Conservation (phyloP, 2,888 invertebrate species). For the Steinernema hermaphroditum region DNA sequence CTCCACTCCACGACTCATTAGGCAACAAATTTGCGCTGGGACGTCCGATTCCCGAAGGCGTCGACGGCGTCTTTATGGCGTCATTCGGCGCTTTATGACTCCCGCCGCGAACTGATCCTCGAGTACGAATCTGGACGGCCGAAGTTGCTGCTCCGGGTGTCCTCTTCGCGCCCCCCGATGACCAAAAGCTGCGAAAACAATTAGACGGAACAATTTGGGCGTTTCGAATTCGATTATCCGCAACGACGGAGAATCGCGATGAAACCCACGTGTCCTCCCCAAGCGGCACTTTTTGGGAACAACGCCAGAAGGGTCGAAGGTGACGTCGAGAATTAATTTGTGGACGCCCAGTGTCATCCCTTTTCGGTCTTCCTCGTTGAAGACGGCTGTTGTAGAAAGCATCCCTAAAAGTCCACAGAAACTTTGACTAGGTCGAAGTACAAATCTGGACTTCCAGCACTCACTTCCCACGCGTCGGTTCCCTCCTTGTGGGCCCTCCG, state of each 20-base stretch:
- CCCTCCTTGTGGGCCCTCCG: too few relatives aligned
- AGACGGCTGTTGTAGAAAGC: too few relatives aligned
- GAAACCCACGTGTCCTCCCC: too few relatives aligned
- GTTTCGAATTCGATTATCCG: slow-evolving; percentile 10
- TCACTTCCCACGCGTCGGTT: neutral
- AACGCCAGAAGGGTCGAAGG: too few relatives aligned
- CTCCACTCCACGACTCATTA: too few relatives aligned
- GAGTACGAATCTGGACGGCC: neutral
- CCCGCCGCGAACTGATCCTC: neutral
- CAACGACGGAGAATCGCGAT: neutral
- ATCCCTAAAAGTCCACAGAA: too few relatives aligned
- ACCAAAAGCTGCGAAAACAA: neutral
- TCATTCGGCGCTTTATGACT: slow-evolving; percentile 5
- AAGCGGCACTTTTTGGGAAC: too few relatives aligned
- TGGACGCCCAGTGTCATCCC: too few relatives aligned
- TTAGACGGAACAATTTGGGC: neutral
- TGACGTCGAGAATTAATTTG: too few relatives aligned
- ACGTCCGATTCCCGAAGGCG: neutral
- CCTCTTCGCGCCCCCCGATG: neutral
- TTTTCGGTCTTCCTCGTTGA: too few relatives aligned
- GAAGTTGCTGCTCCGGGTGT: neutral
- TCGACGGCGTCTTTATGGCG: slow-evolving; percentile 1
- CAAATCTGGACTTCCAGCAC: neutral
- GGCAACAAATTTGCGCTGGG: neutral
- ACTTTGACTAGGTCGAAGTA: too few relatives aligned